Evolutionary conservation across 2,888 invertebrate species (phyloP).

Genomic region (Cyaniris semiargus): DNA sequence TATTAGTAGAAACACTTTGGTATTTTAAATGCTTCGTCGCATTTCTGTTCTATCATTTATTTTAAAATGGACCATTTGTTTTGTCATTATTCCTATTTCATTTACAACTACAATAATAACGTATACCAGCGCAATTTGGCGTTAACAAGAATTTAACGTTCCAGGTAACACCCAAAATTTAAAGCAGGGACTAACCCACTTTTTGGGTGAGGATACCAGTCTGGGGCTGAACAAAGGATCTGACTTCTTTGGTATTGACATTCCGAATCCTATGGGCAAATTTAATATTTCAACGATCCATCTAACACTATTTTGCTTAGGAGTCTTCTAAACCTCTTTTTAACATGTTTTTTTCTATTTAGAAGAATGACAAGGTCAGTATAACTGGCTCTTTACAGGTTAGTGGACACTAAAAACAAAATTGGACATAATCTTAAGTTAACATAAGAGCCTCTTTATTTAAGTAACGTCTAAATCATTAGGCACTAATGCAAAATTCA

Average conservation of each 20-base stretch:
- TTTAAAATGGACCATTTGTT: neutral
- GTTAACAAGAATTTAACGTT: neutral
- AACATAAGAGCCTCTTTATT: neutral
- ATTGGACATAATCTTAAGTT: too few species aligned
- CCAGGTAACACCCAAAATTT: neutral
- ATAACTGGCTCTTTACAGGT: too few species aligned
- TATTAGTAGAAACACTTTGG: neutral
- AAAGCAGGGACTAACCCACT: slow-evolving; percentile 3
- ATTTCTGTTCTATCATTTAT: neutral
- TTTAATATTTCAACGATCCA: neutral
- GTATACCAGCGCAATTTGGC: neutral
- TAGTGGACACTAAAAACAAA: too few species aligned
- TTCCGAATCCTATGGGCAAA: neutral
- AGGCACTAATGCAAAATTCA: neutral
- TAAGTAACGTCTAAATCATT: neutral
- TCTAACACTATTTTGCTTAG: too few species aligned
- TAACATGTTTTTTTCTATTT: too few species aligned
- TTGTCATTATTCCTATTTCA: too few species aligned
- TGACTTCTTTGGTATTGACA: slow-evolving; percentile 2
- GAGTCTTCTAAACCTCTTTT: too few species aligned
- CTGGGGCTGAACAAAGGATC: neutral
- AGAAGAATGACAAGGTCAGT: too few species aligned
- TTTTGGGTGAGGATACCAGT: neutral
- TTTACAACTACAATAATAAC: too few species aligned
- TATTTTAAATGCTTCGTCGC: neutral